Percentiles rank a stretch among this genome's conserved stretches.
phyloP scores from a whole-genome alignment of 2,113 vertebrate species.

The Cavia porcellus region DNA sequence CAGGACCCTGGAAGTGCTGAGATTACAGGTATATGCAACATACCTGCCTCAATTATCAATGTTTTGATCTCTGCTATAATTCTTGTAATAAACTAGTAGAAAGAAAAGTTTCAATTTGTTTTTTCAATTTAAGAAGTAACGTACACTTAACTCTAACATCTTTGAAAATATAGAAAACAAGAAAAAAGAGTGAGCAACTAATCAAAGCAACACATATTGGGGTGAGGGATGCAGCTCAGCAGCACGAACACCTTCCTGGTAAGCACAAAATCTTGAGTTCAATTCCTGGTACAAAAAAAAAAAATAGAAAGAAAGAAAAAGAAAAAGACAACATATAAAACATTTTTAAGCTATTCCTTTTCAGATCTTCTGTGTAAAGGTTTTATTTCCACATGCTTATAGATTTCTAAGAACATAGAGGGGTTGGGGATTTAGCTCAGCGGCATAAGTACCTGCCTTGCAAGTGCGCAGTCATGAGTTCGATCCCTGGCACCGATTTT shows the following conservation, averaged over 20 bases:
- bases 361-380: neutral
- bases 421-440: too few relatives aligned
- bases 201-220: neutral
- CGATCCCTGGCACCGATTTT: too few relatives aligned
- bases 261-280: too few relatives aligned
- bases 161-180: conserved; percentile 18
- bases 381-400: conserved; percentile 15
- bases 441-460: too few relatives aligned
- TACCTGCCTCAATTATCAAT: neutral
- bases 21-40: neutral
- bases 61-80: conserved; percentile 43
- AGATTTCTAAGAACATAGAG: conserved; percentile 21
- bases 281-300: too few relatives aligned
- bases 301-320: neutral
- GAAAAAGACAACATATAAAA: neutral
- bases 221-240: too few relatives aligned
- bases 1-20: neutral
- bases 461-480: too few relatives aligned
- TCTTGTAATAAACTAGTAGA: neutral
- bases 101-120: neutral
- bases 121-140: conserved; percentile 38
- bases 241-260: too few relatives aligned
- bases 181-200: neutral
- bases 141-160: neutral
- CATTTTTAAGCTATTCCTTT: neutral